These are phyloP conservation scores for Pammene fasciana DNA, from an alignment of 2,888 invertebrate genomes.

Conservation along the genomic window DNA sequence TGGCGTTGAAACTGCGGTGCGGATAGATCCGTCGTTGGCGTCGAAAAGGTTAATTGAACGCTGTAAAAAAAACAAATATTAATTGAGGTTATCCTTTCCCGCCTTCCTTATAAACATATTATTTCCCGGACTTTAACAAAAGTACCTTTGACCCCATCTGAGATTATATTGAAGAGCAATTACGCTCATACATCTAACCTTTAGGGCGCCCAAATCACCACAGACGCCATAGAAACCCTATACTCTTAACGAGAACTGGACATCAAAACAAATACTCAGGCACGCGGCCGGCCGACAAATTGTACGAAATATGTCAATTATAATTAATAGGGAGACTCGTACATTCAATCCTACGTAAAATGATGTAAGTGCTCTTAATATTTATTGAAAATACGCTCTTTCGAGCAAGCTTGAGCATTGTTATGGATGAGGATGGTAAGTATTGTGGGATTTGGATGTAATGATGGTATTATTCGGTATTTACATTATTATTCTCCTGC, in stretches of 20 bases:
- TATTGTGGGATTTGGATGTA: slow-evolving; percentile 34
- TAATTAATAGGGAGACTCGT: slow-evolving; percentile 44
- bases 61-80: not conserved
- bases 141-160: slow-evolving; percentile 21
- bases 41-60: too few species aligned
- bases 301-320: slow-evolving; percentile 48
- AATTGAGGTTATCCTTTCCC: not conserved
- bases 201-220: slow-evolving; percentile 24
- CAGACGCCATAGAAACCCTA: slow-evolving; percentile 37
- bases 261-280: slow-evolving; percentile 45
- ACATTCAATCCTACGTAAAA: slow-evolving; percentile 13
- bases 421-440: slow-evolving; percentile 23
- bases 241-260: slow-evolving; percentile 41
- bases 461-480: slow-evolving; percentile 39
- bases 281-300: slow-evolving; percentile 45
- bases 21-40: too few species aligned
- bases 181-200: slow-evolving; percentile 30
- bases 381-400: slow-evolving; percentile 24
- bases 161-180: slow-evolving; percentile 39
- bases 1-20: too few species aligned
- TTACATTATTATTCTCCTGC: slow-evolving; percentile 14
- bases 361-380: slow-evolving; percentile 25
- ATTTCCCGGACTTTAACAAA: slow-evolving; percentile 6
- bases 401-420: slow-evolving; percentile 6
- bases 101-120: slow-evolving; percentile 3